Evolutionary conservation across 2,888 invertebrate species (phyloP).

Genomic region (Apoda limacodes): DNA sequence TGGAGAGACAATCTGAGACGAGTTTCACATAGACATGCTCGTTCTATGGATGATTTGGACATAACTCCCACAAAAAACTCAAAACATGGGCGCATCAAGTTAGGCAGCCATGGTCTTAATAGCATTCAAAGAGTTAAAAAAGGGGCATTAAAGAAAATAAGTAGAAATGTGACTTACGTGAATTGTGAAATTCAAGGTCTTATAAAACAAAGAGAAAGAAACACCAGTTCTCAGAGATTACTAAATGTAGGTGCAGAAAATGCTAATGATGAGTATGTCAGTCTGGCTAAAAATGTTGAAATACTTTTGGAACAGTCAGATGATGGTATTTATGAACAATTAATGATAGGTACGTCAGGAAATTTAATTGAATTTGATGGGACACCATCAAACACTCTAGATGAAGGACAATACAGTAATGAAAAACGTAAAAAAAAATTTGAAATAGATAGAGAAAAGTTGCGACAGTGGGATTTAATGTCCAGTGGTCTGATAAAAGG

Average conservation of each 20-base stretch:
- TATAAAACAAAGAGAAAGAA: constrained; percentile 44
- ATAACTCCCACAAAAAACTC: constrained; percentile 31
- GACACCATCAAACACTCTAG: constrained; percentile 10
- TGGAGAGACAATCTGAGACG: constrained; percentile 85
- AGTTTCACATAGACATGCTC: constrained; percentile 83
- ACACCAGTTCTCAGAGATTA: constrained; percentile 29
- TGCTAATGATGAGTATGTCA: constrained; percentile 67
- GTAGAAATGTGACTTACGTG: constrained; percentile 82
- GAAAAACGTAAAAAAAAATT: constrained; percentile 51
- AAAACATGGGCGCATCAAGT: constrained; percentile 34
- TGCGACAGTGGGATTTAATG: constrained; percentile 90
- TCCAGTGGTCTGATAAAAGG: constrained; percentile 81
- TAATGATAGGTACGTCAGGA: constrained; percentile 48
- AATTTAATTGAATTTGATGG: constrained; percentile 20
- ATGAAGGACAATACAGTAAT: constrained; percentile 18
- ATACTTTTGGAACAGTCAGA: constrained; percentile 38
- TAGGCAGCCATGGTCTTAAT: constrained; percentile 45
- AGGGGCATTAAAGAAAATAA: constrained; percentile 54
- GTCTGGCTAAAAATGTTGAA: constrained; percentile 46
- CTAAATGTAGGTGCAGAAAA: constrained; percentile 46
- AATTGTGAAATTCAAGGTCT: constrained; percentile 74
- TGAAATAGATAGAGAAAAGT: constrained; percentile 85
- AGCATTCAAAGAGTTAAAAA: constrained; percentile 58
- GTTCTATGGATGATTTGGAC: constrained; percentile 86
- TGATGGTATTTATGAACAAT: constrained; percentile 70